Evolutionary conservation across 2,113 vertebrate species (phyloP).

Genomic region (Herpailurus yagouaroundi): DNA sequence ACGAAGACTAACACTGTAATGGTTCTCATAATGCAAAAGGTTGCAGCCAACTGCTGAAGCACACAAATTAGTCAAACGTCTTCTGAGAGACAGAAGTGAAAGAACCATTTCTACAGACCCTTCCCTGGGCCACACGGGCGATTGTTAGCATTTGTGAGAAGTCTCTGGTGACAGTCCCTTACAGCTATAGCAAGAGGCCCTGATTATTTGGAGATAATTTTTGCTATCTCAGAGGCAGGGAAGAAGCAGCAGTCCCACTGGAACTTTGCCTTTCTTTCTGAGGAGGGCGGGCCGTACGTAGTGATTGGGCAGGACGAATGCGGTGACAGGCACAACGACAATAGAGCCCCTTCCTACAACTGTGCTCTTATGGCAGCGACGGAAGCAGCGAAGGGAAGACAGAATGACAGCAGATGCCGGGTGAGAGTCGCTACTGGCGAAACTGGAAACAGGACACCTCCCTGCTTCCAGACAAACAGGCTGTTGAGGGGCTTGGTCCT

Average conservation of each 20-base stretch:
- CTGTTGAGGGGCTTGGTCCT: background rate
- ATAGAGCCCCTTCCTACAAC: background rate
- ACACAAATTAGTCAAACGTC: background rate
- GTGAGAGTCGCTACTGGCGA: too few relatives aligned
- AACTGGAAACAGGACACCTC: background rate
- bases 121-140: background rate
- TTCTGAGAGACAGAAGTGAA: background rate
- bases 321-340: background rate
- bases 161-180: background rate
- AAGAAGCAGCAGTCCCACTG: background rate
- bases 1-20: background rate
- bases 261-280: background rate
- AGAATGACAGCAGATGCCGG: background rate
- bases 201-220: too few relatives aligned
- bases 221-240: background rate
- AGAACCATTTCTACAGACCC: background rate
- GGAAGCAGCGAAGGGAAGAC: background rate
- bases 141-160: background rate
- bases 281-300: fast-evolving
- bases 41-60: background rate
- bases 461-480: background rate
- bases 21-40: background rate
- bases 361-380: background rate
- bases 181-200: background rate
- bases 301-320: fast-evolving